phyloP scores from a whole-genome alignment of 92 coral and sea anemone genomes.

The Epizoanthus fatuus region DNA sequence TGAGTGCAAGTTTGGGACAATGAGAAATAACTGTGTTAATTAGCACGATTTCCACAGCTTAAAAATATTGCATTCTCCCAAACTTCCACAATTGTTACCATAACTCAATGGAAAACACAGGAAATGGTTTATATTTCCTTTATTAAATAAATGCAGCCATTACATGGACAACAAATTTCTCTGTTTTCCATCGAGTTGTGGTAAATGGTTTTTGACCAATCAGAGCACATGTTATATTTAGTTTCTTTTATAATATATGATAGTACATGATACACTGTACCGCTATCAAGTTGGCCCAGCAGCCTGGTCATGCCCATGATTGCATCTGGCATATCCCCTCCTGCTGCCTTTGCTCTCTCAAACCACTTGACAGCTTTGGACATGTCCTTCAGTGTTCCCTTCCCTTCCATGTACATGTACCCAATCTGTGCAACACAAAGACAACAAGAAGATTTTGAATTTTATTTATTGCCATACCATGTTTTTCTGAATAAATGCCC shows the following conservation, averaged over 20 bases:
- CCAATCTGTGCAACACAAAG: constrained; percentile 24
- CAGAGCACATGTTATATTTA: neutral
- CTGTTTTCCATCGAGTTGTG: neutral
- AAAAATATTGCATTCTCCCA: too few relatives aligned
- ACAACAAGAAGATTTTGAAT: neutral
- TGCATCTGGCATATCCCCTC: constrained; percentile 43
- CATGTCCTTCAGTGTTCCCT: constrained; percentile 53
- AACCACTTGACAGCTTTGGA: constrained; percentile 66
- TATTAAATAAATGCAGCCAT: too few relatives aligned
- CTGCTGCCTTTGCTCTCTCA: constrained; percentile 49
- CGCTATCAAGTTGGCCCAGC: constrained; percentile 42
- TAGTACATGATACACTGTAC: neutral
- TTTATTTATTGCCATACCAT: neutral
- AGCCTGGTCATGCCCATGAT: constrained; percentile 28
- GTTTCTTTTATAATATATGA: neutral
- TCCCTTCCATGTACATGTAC: constrained; percentile 57
- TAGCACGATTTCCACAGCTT: too few relatives aligned
- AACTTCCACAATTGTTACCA: too few relatives aligned
- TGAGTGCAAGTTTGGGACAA: neutral
- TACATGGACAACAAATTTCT: too few relatives aligned
- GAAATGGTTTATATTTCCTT: too few relatives aligned
- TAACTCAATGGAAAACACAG: too few relatives aligned
- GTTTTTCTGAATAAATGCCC: too few relatives aligned
- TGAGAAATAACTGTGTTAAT: neutral
- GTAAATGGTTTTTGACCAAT: neutral